Evolutionary conservation across 1,140 invertebrate species (phyloP), one percentile per base, ranked within the genome.

Genomic region (Ceratina calcarata): DNA sequence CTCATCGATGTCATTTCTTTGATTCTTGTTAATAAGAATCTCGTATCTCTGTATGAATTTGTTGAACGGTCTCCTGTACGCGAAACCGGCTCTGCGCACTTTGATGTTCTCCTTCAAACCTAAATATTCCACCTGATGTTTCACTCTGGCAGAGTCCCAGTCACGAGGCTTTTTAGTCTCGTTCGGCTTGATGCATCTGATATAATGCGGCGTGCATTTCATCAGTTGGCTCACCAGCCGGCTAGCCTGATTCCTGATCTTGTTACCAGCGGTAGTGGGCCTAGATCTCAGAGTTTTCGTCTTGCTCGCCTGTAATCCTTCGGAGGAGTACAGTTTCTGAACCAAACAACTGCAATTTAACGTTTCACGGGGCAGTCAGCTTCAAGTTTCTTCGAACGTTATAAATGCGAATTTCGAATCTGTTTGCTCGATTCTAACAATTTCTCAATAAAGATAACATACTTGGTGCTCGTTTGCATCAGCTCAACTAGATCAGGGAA

Each of bases 151-250:
- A 53, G 94, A 91, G 83, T 97, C 96, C 95, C 96, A 97, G 82
- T 96, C 96, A n/a, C 94, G 92, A 0, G 96, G 93, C 89, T 94
- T 94, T 89, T 96, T 96, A 12, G 95, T 96, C 89, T 97, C 96
- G 88, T 97, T 97, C 3, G 96, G 96, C 89, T 97, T 97, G 76
- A 97, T 96, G 88, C 96, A 97, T 51, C 96, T 90, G 57, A 97
- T 94, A 83, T 96, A 96, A 94, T 96, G 96, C 32, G 96, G 96
- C 7, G 95, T 95, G 87, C 96, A 96, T 81, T 95, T 94, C 94
- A 95, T 96, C 81, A 97, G 87, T 75, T 96, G 96, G 16, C 94
- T 94, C 2, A 97, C 95, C n/a, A 97, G 92, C 67, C 94, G 93
- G 88, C 96, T 96, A 13, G 96, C 95, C 90, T 97, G 96, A 58